These are phyloP conservation scores for Bimastos eiseni DNA, from an alignment of 2,888 invertebrate genomes.

Conservation along the genomic window DNA sequence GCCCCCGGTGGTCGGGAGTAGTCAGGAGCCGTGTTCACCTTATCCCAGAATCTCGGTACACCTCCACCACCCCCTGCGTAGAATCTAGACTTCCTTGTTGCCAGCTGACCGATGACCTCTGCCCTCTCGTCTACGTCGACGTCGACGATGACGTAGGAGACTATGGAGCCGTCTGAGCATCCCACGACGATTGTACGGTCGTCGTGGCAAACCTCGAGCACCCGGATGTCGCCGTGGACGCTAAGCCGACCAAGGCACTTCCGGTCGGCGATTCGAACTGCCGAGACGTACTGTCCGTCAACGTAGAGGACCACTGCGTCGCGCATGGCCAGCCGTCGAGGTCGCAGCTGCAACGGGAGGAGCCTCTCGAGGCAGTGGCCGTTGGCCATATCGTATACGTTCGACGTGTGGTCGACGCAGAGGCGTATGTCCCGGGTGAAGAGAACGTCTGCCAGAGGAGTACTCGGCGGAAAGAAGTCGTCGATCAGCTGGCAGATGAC, in stretches of 20 bases:
- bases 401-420: conserved; percentile 54
- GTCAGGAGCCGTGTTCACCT: conserved; percentile 47
- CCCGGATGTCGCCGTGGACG: conserved; percentile 51
- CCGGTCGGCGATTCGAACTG: conserved; percentile 50
- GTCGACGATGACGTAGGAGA: conserved; percentile 56
- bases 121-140: conserved; percentile 30
- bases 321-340: conserved; percentile 49
- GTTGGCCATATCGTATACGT: conserved; percentile 51
- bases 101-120: conserved; percentile 32
- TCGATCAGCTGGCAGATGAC: conserved; percentile 52
- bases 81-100: conserved; percentile 31
- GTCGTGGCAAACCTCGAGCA: conserved; percentile 50
- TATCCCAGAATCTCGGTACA: conserved; percentile 51
- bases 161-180: conserved; percentile 55
- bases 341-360: conserved; percentile 43
- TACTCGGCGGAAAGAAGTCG: conserved; percentile 50
- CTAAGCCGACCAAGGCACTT: conserved; percentile 50
- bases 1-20: conserved; percentile 55
- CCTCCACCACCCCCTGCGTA: neutral
- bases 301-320: conserved; percentile 52
- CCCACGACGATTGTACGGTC: conserved; percentile 57
- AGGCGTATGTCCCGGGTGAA: conserved; percentile 52
- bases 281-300: conserved; percentile 47
- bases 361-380: conserved; percentile 47
- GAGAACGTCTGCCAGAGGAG: conserved; percentile 45